Percentiles rank a stretch among this genome's conserved stretches.
These are phyloP conservation scores for Zoanthus solanderi DNA, from an alignment of 92 coral and sea anemone genomes.

Conservation along the genomic window DNA sequence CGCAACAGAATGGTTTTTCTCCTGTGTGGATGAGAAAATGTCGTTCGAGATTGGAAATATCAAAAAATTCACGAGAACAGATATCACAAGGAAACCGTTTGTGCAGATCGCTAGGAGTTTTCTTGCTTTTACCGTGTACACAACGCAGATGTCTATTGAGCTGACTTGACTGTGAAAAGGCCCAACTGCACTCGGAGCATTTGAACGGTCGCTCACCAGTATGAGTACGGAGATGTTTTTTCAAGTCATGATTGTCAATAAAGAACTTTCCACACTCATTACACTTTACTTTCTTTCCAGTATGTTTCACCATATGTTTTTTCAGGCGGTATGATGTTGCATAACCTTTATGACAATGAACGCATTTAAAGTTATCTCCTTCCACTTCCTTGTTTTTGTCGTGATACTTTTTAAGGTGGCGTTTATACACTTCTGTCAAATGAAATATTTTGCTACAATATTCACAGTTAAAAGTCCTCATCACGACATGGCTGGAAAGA, in stretches of 20 bases:
- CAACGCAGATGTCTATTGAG: slow-evolving; percentile 27
- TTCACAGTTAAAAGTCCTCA: slow-evolving; percentile 28
- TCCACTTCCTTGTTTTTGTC: not conserved
- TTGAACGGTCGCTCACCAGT: slow-evolving; percentile 44
- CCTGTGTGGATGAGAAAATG: slow-evolving; percentile 46
- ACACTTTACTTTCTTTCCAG: slow-evolving; percentile 18
- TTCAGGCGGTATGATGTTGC: slow-evolving; percentile 12
- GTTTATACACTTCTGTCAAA: slow-evolving; percentile 20
- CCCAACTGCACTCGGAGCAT: slow-evolving; percentile 15
- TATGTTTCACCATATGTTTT: slow-evolving; percentile 7
- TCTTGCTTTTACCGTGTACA: slow-evolving; percentile 1
- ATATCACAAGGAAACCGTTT: slow-evolving; percentile 6
- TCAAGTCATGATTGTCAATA: slow-evolving; percentile 25
- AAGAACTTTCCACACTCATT: slow-evolving; percentile 16
- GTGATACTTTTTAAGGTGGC: not conserved
- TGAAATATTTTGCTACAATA: slow-evolving; percentile 19
- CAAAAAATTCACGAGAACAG: slow-evolving; percentile 31
- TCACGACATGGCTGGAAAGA: slow-evolving; percentile 12
- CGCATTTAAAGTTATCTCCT: slow-evolving; percentile 5
- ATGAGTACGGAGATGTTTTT: slow-evolving; percentile 39
- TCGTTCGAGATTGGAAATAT: slow-evolving; percentile 23
- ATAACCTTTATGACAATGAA: slow-evolving; percentile 14
- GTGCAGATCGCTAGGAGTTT: not conserved
- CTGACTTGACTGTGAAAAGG: slow-evolving; percentile 43
- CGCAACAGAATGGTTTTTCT: slow-evolving; percentile 24